Evolutionary conservation across 2,888 invertebrate genomes (phyloP).

Genomic region (Trissolcus japonicus): DNA sequence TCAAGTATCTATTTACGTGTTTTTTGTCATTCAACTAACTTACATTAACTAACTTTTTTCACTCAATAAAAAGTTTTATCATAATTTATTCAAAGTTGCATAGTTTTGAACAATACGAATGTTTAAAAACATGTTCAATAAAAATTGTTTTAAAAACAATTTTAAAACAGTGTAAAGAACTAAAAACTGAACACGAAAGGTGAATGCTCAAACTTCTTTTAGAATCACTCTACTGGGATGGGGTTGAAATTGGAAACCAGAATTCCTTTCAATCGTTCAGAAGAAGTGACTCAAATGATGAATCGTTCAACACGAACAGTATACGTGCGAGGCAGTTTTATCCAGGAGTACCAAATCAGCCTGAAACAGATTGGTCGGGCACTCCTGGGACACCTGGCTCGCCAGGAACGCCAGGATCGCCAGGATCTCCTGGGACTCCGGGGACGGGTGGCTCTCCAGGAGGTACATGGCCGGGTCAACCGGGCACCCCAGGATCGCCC

Average conservation of each 20-base stretch:
- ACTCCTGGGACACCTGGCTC: slow-evolving; percentile 56
- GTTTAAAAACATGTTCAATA: too few relatives aligned
- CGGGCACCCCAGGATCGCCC: slow-evolving; percentile 59
- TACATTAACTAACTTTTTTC: too few relatives aligned
- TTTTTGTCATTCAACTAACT: too few relatives aligned
- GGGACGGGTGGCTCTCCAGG: slow-evolving; percentile 38
- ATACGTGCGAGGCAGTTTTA: slow-evolving; percentile 53
- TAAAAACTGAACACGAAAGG: too few relatives aligned
- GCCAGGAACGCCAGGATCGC: slow-evolving; percentile 48
- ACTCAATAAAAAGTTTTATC: not conserved
- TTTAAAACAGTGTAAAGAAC: too few relatives aligned
- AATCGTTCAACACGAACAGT: slow-evolving; percentile 28
- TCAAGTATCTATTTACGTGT: too few relatives aligned
- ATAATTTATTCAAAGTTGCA: not conserved
- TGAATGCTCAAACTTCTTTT: too few relatives aligned
- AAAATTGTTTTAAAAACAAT: too few relatives aligned
- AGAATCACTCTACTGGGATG: slow-evolving; percentile 64
- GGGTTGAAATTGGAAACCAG: slow-evolving; percentile 63
- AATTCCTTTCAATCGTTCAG: slow-evolving; percentile 59
- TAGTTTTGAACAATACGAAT: not conserved
- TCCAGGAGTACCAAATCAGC: slow-evolving; percentile 67
- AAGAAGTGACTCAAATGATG: slow-evolving; percentile 47
- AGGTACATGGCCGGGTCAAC: slow-evolving; percentile 66
- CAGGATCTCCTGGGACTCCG: slow-evolving; percentile 60
- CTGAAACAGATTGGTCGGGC: slow-evolving; percentile 54